Evolutionary conservation across 2,888 invertebrate species (phyloP), one percentile per base, ranked within the genome.

Genomic region (Nomada fucata): DNA sequence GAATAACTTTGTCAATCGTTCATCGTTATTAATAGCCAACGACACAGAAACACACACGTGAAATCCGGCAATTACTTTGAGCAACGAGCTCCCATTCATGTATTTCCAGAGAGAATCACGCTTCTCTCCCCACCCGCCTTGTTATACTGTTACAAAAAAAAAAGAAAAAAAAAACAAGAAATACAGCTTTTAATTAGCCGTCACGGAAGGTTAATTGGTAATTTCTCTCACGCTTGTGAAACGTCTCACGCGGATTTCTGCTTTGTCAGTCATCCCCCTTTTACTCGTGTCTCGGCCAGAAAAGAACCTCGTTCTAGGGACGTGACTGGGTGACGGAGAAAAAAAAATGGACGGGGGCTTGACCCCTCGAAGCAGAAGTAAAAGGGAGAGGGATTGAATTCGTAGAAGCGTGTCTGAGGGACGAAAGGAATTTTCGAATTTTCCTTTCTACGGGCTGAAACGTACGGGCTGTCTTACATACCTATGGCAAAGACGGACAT

Each of bases 201-300:
- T 70, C 68, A 63, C 59, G 71, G 73, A 64, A 60, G 73, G 81
- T 80, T 82, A 82, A 82, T 78, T 78, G 73, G 82, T 75, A 63
- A 77, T 81, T 84, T 82, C 82, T 84, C 82, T 82, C 79, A 84
- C 84, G 84, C 69, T 84, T 50, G 23, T 36, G 44, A 44, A 70
- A n/a, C 71, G 69, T 84, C 76, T 82, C 84, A 79, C 84, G 82
- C 79, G 76, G 84, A 82, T 84, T 79, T 76, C 75, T 78, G 75
- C 79, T 73, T 84, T 79, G 84, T 82, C 77, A 57, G 75, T n/a
- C 73, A 79, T 76, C 82, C 82, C 83, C 60, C 76, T 76, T 76
- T 72, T 53, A 55, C 69, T 67, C 7, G 47, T 60, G 68, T 67
- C 55, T 53, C 29, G 18, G 47, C 20, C 61, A 63, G 71, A 79